Evolutionary conservation across 35 echinoderm and acorn worm genomes (phyloP), one percentile per base, ranked within the genome.

Genomic region (Apostichopus californicus): DNA sequence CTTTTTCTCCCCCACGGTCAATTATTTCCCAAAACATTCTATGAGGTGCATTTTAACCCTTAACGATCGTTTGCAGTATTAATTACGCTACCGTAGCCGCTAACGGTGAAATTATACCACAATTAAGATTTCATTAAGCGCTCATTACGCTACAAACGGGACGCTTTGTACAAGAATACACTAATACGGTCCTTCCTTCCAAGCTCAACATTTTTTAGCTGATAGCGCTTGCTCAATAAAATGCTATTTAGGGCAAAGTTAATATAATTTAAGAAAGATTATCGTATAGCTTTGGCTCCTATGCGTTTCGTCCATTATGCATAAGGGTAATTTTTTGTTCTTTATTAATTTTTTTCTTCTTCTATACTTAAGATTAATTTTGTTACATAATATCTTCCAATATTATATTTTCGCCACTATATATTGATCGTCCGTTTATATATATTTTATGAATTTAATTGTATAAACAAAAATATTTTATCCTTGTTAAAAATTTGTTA

Each of bases 241-340:
- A 89, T 54, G 63, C 86, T 89, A 89, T 89, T 89, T 89, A 64
- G 86, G 86, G 86, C 86, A 89, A 89, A 89, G 86, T 60, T 89
- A 89, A 89, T 89, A 89, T 89, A 89, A 89, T 89, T 89, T 89
- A 64, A 21, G 64, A 73, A 54, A 54, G 68, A 72, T 89, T 72
- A 72, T 25, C 34, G 86, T 65, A 34, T 8, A 71, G 61, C 34
- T 89, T 73, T 73, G 86, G 71, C 86, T 89, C 86, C 86, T 89
- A 8, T 73, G 61, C 46, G 86, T 34, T 71, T 14, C 71, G 71
- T 13, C 71, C 17, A 75, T n/a, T 75, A 75, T 75, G 71, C 71
- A 18, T 75, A 5, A 75, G 71, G 71, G 71, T 75, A 18, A 18
- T 75, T 75, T 14, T 7, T 20, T 24, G 6, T 7, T 75, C 17